These are phyloP conservation scores for Apolygus lucorum DNA, from an alignment of 1,140 invertebrate genomes.

Conservation along the genomic window DNA sequence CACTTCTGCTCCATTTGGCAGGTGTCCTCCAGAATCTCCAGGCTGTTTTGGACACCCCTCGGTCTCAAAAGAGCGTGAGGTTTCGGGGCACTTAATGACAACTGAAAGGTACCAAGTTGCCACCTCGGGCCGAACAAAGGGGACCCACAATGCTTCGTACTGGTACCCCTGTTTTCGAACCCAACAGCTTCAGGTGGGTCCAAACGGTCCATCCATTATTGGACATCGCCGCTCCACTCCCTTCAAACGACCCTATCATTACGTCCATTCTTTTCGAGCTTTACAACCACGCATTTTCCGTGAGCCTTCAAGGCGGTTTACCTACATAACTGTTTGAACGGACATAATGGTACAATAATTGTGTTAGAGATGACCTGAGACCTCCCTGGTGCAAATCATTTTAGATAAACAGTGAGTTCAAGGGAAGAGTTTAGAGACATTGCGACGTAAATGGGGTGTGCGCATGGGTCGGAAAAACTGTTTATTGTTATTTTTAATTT, in stretches of 20 bases:
- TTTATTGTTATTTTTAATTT: too few relatives aligned
- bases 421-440: too few relatives aligned
- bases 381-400: too few relatives aligned
- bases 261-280: background rate
- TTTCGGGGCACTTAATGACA: constrained; percentile 8
- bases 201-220: constrained; percentile 7
- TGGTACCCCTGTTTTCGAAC: constrained; percentile 3
- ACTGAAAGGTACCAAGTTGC: constrained; percentile 3
- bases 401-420: too few relatives aligned
- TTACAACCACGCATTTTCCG: background rate
- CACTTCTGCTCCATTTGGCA: constrained; percentile 4
- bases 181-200: constrained; percentile 3
- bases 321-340: background rate
- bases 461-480: too few relatives aligned
- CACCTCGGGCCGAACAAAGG: constrained; percentile 5
- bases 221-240: background rate
- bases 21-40: background rate
- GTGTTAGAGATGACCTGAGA: background rate
- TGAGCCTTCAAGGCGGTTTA: background rate
- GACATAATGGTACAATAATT: background rate
- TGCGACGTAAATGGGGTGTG: too few relatives aligned
- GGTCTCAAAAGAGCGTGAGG: background rate
- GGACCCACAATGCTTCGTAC: background rate
- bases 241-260: constrained; percentile 9
- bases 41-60: background rate